These are phyloP conservation scores for Drosophila algonquin DNA, from an alignment of 2,888 invertebrate genomes.

Conservation along the genomic window DNA sequence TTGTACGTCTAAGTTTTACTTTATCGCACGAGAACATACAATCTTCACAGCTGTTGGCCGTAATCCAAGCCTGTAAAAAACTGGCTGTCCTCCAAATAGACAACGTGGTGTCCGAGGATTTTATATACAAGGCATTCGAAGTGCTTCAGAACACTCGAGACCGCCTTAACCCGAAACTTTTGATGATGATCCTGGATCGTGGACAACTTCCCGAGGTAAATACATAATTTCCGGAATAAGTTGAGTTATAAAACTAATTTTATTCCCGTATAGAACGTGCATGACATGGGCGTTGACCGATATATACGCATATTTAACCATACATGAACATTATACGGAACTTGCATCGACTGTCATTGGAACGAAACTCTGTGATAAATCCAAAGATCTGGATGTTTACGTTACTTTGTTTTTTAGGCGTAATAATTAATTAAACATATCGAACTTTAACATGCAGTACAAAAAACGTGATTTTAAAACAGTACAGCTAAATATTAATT, in stretches of 20 bases:
- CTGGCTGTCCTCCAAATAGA: not conserved
- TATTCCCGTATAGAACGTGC: not conserved
- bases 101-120: not conserved
- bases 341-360: no score
- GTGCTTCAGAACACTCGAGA: not conserved
- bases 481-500: constrained; percentile 57
- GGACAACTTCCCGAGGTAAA: not conserved
- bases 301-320: not conserved
- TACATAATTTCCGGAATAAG: not conserved
- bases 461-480: constrained; percentile 60
- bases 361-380: no score
- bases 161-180: not conserved
- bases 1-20: not conserved
- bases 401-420: constrained; percentile 49
- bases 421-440: constrained; percentile 58
- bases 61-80: not conserved
- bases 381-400: no score
- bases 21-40: not conserved
- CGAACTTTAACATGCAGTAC: constrained; percentile 61
- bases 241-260: not conserved
- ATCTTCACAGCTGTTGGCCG: not conserved
- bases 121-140: not conserved
- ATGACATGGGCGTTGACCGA: not conserved
- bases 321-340: not conserved
- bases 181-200: not conserved